phyloP scores from a whole-genome alignment of 2,797 vertebrate species.

The Carduelis carduelis region DNA sequence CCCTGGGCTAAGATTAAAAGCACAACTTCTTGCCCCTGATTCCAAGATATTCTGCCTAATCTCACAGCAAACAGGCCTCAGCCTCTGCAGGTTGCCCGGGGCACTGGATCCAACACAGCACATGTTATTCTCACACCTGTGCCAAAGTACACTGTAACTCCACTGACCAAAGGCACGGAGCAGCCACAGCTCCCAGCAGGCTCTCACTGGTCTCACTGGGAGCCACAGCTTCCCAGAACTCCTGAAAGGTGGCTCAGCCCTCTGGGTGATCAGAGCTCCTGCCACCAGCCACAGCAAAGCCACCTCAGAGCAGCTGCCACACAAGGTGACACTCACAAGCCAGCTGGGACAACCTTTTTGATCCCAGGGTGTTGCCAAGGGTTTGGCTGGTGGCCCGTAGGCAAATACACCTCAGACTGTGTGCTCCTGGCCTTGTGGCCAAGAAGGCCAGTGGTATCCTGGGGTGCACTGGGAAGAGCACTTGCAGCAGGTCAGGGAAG shows the following conservation, averaged over 20 bases:
- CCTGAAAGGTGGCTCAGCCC: neutral
- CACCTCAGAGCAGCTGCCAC: neutral
- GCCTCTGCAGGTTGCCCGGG: neutral
- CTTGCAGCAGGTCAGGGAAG: neutral
- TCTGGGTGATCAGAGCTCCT: neutral
- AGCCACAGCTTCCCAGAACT: neutral
- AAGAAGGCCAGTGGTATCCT: neutral
- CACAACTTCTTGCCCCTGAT: neutral
- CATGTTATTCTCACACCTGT: neutral
- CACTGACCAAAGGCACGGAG: neutral
- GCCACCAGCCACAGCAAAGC: neutral
- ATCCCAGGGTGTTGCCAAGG: neutral
- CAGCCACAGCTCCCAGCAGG: neutral
- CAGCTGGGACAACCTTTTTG: neutral
- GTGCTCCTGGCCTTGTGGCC: neutral
- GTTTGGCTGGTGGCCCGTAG: neutral
- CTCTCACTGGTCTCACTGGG: neutral
- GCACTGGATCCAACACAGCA: neutral
- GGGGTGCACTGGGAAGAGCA: neutral
- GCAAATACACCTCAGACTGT: neutral
- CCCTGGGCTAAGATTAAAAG: neutral
- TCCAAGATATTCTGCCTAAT: neutral
- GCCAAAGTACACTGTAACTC: slow-evolving; percentile 9
- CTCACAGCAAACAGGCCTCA: neutral
- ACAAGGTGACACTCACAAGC: neutral